phyloP scores from a whole-genome alignment of 1,140 invertebrate species.

The Tetragonula clypearis region DNA sequence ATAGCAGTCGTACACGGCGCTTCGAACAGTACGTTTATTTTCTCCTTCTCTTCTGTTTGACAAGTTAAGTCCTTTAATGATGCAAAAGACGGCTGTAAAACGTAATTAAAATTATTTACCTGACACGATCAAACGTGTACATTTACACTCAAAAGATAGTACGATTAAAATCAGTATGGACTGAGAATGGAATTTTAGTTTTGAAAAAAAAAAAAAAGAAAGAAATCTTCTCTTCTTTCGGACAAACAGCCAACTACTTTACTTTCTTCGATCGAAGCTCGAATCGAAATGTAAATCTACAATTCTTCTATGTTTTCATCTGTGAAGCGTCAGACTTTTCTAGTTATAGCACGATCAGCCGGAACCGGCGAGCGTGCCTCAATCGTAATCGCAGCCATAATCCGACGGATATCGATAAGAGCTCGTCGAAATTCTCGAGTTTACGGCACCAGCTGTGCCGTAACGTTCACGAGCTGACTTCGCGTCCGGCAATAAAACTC shows the following conservation, averaged over 20 bases:
- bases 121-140: background rate
- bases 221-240: background rate
- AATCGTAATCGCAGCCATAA: slow-evolving; percentile 12
- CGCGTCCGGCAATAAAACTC: slow-evolving; percentile 52
- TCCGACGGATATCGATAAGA: slow-evolving; percentile 10
- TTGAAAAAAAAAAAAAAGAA: background rate
- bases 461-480: slow-evolving; percentile 29
- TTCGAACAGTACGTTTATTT: background rate
- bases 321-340: background rate
- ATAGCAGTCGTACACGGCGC: background rate
- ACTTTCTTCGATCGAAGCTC: background rate
- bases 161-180: background rate
- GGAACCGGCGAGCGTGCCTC: background rate
- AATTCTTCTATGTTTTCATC: background rate
- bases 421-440: slow-evolving; percentile 35
- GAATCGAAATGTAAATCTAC: background rate
- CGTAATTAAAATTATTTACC: background rate
- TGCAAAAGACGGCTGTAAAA: background rate
- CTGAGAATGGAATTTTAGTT: background rate
- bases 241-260: background rate
- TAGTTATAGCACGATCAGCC: background rate
- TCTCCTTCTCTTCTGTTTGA: background rate
- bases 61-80: background rate
- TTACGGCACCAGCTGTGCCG: slow-evolving; percentile 48
- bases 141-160: background rate